Evolutionary conservation across 2,888 invertebrate species (phyloP).

Genomic region (Caenorhabditis sp.): DNA sequence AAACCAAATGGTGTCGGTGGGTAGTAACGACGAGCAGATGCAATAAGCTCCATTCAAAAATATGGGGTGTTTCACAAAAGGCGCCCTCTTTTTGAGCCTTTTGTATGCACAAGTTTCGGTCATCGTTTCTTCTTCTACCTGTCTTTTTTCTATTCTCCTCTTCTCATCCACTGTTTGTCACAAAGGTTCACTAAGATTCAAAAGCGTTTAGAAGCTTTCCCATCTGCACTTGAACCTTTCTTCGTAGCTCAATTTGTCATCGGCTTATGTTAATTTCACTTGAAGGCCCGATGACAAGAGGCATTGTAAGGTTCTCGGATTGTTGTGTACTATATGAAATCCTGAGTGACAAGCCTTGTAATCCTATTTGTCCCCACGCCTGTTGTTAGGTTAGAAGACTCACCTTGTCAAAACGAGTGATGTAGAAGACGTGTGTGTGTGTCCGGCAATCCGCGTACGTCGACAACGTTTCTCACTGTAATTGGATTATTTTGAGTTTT

Average conservation of each 20-base stretch:
- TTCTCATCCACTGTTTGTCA: background rate
- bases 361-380: slow-evolving; percentile 47
- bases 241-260: slow-evolving; percentile 45
- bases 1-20: slow-evolving; percentile 27
- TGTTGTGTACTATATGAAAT: slow-evolving; percentile 40
- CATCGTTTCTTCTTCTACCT: slow-evolving; percentile 27
- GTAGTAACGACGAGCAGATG: slow-evolving; percentile 22
- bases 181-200: background rate
- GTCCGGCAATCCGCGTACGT: background rate
- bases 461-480: slow-evolving; percentile 23
- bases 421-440: slow-evolving; percentile 20
- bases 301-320: slow-evolving; percentile 24
- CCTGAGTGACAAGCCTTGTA: slow-evolving; percentile 59
- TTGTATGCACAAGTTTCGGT: slow-evolving; percentile 59
- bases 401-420: slow-evolving; percentile 52
- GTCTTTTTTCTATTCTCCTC: background rate
- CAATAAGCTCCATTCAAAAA: slow-evolving; percentile 37
- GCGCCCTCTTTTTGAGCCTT: slow-evolving; percentile 23
- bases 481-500: slow-evolving; percentile 51
- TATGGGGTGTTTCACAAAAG: slow-evolving; percentile 26
- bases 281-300: slow-evolving; percentile 35
- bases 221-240: slow-evolving; percentile 23
- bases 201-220: background rate
- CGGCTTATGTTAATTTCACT: slow-evolving; percentile 57
- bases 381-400: slow-evolving; percentile 10